Evolutionary conservation across 2,113 vertebrate genomes (phyloP), one percentile per base, ranked within the genome.

Genomic region (Leucosticte australis): DNA sequence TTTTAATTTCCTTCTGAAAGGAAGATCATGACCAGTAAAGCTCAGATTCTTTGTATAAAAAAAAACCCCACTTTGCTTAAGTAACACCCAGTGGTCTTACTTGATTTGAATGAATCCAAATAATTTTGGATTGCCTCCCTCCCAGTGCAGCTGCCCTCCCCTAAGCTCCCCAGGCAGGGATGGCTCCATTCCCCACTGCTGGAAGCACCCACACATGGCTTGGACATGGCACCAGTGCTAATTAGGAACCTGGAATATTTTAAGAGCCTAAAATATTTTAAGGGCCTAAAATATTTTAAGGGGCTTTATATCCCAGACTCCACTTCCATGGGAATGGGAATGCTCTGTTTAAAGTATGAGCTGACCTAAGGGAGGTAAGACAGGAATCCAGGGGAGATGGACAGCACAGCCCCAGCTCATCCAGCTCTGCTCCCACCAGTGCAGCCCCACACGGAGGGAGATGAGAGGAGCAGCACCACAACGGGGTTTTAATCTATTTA

Each of bases 331-430:
- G 1, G 4, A 77, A 87, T 3, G 44, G 81, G 83, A 28, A 78
- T 18, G 67, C 57, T 68, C 55, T 0, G 0, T 39, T 56, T 55
- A 7, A 11, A 39, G 76, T 4, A 35, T 0, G 2, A 85, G 21
- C 35, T 33, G 69, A 57, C 19, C 59, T 11, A 30, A 62, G 24
- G 50, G 30, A 76, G 52, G 20, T 31, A 73, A 44, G 1, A 33
- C 0, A 15, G 77, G 53, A 60, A n/a, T 27, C 19, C 28, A 30
- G 83, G 78, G 44, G 27, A 44, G 37, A 49, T 23, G 83, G 56
- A 39, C 11, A 89, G 28, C 80, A 81, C n/a, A 67, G 83, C 21
- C 24, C n/a, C 3, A 1, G 49, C 52, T 9, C 26, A 59, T 13
- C 76, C 33, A 28, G 78, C 69, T 64, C 65, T 46, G 68, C 78